Evolutionary conservation across 2,797 vertebrate species (phyloP).

Genomic region (Mionectes olivaceus): DNA sequence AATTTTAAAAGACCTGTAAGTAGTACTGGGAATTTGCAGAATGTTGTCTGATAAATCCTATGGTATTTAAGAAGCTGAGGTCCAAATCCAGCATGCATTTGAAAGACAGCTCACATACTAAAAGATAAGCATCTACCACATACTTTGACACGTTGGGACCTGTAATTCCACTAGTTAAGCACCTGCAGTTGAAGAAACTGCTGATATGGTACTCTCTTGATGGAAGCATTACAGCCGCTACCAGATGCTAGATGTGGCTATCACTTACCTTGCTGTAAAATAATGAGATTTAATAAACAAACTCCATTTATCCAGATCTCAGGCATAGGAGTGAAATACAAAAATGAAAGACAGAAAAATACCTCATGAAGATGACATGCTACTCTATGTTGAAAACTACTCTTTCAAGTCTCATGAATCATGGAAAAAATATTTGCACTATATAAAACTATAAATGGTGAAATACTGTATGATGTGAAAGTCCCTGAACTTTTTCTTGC

Average conservation of each 20-base stretch:
- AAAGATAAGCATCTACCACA: neutral
- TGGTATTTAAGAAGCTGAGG: constrained; percentile 6
- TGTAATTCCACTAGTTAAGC: constrained; percentile 26
- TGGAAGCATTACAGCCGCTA: neutral
- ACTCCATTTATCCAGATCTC: neutral
- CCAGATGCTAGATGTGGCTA: constrained; percentile 1
- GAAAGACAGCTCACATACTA: neutral
- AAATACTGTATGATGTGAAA: neutral
- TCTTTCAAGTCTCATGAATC: neutral
- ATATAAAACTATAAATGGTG: neutral
- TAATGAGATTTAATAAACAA: constrained; percentile 27
- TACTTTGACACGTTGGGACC: neutral
- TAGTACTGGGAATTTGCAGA: neutral
- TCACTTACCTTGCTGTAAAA: constrained; percentile 26
- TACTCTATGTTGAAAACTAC: neutral
- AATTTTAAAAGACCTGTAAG: neutral
- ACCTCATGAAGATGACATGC: neutral
- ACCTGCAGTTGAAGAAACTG: neutral
- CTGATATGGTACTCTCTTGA: constrained; percentile 10
- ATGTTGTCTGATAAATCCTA: constrained; percentile 8
- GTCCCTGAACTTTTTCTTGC: neutral
- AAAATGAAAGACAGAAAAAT: constrained; percentile 2
- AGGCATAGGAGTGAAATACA: neutral
- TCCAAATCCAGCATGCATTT: neutral
- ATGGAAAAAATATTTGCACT: neutral